Evolutionary conservation across 2,113 vertebrate species (phyloP).

Genomic region (Tachysurus vachellii): DNA sequence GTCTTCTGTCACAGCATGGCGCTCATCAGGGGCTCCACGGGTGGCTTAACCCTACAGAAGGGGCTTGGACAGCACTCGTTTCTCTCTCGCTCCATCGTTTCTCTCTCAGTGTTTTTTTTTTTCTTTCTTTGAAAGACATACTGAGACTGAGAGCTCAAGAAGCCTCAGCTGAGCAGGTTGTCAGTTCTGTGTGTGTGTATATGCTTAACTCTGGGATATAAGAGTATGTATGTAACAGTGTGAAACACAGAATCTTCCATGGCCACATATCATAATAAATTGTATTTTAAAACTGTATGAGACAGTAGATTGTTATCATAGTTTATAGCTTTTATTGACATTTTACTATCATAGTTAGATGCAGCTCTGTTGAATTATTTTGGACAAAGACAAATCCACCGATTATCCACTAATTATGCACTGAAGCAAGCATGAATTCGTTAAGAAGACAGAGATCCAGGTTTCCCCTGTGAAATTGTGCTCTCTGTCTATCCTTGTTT

Average conservation of each 20-base stretch:
- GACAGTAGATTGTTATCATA: too few relatives aligned
- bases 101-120: conserved; percentile 24
- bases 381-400: background rate
- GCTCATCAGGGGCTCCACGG: conserved; percentile 76
- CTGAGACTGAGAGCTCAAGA: conserved; percentile 35
- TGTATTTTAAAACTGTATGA: background rate
- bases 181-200: conserved; percentile 54
- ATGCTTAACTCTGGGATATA: background rate
- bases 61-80: conserved; percentile 56
- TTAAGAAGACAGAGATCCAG: background rate
- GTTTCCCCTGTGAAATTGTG: background rate
- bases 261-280: background rate
- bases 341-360: background rate
- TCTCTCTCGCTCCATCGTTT: conserved; percentile 30
- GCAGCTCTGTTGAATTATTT: background rate
- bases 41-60: conserved; percentile 68
- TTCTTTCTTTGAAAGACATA: conserved; percentile 44
- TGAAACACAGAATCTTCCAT: background rate
- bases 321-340: background rate
- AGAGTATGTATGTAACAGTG: background rate
- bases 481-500: background rate
- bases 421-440: background rate
- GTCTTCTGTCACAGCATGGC: conserved; percentile 72
- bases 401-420: background rate
- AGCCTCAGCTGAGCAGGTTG: conserved; percentile 62